Conservation (phyloP, 2,888 invertebrate genomes). For the Urechis unicinctus region DNA sequence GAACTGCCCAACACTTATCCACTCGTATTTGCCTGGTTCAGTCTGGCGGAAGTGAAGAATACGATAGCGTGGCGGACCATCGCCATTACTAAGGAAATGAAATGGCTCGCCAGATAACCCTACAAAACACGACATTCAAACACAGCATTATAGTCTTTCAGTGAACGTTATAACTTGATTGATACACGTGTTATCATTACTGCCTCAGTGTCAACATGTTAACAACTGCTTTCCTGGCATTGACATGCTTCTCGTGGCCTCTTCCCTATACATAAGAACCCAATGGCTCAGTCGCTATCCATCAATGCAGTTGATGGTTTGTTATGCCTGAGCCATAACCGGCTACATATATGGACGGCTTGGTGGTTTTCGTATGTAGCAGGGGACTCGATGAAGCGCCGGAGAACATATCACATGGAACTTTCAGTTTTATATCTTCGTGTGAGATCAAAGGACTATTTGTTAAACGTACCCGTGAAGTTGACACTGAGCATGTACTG, state of each 20-base stretch:
- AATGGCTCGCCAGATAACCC: constrained; percentile 85
- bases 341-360: too few species aligned
- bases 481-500: constrained; percentile 77
- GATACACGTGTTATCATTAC: too few species aligned
- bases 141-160: not conserved
- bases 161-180: too few species aligned
- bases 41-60: constrained; percentile 84
- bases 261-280: too few species aligned
- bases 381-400: too few species aligned
- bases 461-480: constrained; percentile 67
- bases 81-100: constrained; percentile 76
- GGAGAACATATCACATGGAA: not conserved
- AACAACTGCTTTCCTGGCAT: too few species aligned
- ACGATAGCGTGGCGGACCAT: constrained; percentile 90
- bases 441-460: not conserved
- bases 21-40: constrained; percentile 28
- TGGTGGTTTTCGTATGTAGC: too few species aligned
- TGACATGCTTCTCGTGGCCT: too few species aligned
- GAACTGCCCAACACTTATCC: constrained; percentile 44
- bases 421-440: not conserved
- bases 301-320: too few species aligned
- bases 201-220: too few species aligned
- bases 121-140: constrained; percentile 41
- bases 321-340: too few species aligned
- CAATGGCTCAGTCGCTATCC: too few species aligned